A percentile compares a stretch with the other conserved stretches of the same genome.
Evolutionary conservation across 2,888 invertebrate species (phyloP).

Genomic region (Apocheima hispidaria): DNA sequence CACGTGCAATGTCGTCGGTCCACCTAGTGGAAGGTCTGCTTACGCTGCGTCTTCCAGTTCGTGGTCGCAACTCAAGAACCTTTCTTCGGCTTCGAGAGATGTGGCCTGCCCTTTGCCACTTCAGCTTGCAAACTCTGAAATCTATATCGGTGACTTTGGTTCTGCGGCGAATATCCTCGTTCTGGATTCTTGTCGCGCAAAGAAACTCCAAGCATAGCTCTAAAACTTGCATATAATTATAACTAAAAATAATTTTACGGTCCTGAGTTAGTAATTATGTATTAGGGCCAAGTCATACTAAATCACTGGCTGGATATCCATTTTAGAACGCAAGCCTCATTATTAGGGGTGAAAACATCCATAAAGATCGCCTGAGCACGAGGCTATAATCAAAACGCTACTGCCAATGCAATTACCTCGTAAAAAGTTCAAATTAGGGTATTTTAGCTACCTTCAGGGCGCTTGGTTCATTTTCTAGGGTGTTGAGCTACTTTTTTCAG

Average conservation of each 20-base stretch:
- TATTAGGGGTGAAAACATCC: conserved; percentile 14
- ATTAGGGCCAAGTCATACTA: not conserved
- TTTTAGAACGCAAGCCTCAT: not conserved
- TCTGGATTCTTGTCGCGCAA: too few species aligned
- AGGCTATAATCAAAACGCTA: conserved; percentile 6
- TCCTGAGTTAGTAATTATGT: not conserved
- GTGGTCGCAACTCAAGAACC: too few species aligned
- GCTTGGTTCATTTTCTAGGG: not conserved
- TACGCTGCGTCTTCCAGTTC: too few species aligned
- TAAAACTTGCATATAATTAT: not conserved
- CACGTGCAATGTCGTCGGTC: too few species aligned
- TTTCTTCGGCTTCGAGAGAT: too few species aligned
- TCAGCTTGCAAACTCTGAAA: too few species aligned
- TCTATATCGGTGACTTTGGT: too few species aligned
- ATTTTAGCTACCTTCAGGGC: not conserved
- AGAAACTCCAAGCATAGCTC: too few species aligned
- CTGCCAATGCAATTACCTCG: conserved; percentile 4
- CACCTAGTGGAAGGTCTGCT: too few species aligned
- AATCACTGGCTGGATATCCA: not conserved
- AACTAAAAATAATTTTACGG: not conserved
- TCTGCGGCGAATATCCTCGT: too few species aligned
- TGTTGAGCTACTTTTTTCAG: not conserved
- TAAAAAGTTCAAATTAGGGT: conserved; percentile 12
- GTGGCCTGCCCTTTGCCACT: too few species aligned
- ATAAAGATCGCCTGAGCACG: conserved; percentile 5